Base-by-base conservation (phyloP, 2,888 invertebrate genomes). In the Platynereis dumerilii region DNA sequence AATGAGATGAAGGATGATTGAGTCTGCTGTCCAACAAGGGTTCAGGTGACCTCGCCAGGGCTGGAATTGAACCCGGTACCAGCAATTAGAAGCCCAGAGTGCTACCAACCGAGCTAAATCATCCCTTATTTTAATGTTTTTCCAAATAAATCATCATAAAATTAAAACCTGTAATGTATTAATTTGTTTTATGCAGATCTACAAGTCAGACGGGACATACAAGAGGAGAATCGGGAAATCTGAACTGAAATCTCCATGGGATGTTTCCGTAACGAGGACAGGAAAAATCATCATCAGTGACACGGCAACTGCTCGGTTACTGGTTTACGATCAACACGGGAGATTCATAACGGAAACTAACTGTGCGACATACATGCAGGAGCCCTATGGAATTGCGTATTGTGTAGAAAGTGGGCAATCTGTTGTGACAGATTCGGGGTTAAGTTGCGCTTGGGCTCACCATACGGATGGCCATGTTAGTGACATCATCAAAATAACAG, bases 231-330 rank as follows among this genome's bases (percentile, higher is more conserved):
- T 27, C 10, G 57, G 62, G n/a, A 26, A 1, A 22, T 7, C 44
- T 5, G 15, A 39, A 10, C 52, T 66, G 15, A 60, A 29, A 1
- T 58, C 66, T 1, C 52, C 64, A 1, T 60, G 58, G 58, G 66
- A 61, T 27, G 29, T 62, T 1, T 39, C 48, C 44, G 20, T 22
- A 15, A 58, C 62, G 5, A 54, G 39, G 54, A 62, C 62, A 15
- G 66, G 66, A 2, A 65, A 65, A 27, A 42, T 68, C 7, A 59
- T 56, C 20, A 58, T 68, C 34, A 60, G 61, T n/a, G 68, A 68
- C 52, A 54, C 68, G 0, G 66, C 17, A 22, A 29, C 5, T 24
- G 54, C 34, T 5, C 48, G 58, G 34, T 22, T 68, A 27, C 66
- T 63, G 29, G 66, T 68, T 2, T 68, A 66, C 58, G 62, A 63